Base-by-base conservation (phyloP, 2,888 invertebrate species). In the Saturnia japonica region DNA sequence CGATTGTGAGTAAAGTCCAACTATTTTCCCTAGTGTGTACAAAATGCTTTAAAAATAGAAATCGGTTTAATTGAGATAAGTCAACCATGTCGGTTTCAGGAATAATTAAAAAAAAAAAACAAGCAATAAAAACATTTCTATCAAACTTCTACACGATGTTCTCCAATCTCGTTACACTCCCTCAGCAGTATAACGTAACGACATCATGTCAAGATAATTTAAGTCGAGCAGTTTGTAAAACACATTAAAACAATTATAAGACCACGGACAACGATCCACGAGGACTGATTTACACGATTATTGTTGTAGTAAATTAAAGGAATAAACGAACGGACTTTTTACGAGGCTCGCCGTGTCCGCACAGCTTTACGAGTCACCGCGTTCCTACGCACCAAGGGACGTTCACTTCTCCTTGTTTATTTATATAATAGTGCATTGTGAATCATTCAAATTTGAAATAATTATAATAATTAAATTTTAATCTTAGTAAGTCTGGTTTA, bases 271-370 rank as follows among this genome's bases (percentile, higher is more conserved):
- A 68, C 74, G 57, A 28, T 14, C 14, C 57, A 28, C 28, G 57
- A 28, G 70, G 72, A 70, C 77, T 86, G 85, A 86, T 86, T 87
- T 85, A 85, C 81, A 81, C 81, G 80, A 83, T 86, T 84, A 87
- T 86, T 83, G 82, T 80, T 75, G 75, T 72, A 84, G 86, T 90
- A 90, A 89, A 89, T 88, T 83, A 85, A 69, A 73, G 75, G 74
- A 75, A 82, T 89, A 89, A n/a, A 90, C 88, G 88, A 90, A 88
- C 82, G 78, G 54, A 54, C 7, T 22, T 78, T 90, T 90, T 90
- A 89, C 64, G 64, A 64, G 19, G 64, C 19, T 8, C 40, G 40
- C 11, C 40, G 64, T 28, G 28, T 60, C 47, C 54, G 57, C 28
- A 7, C 16, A 25, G 12, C 57, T 60, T 60, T 54, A 54, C 22